Conservation (phyloP, 2,797 vertebrate species). For the Urosaurus nigricauda region DNA sequence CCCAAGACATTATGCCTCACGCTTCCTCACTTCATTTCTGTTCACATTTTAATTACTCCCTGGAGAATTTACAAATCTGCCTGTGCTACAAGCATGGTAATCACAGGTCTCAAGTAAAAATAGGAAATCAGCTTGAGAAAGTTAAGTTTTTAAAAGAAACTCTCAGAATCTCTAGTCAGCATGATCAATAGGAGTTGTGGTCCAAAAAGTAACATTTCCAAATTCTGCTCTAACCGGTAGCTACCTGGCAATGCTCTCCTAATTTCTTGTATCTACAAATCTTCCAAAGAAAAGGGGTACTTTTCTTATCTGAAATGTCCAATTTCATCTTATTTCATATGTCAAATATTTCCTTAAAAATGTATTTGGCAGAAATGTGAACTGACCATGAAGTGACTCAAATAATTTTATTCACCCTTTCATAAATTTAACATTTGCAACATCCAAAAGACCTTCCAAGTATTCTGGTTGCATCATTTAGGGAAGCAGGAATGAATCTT, state of each 20-base stretch:
- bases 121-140: neutral
- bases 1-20: neutral
- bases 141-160: too few species aligned
- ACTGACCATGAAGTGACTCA: too few species aligned
- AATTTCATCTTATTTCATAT: neutral
- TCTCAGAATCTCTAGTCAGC: too few species aligned
- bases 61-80: neutral
- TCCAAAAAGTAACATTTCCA: too few species aligned
- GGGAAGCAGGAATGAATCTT: neutral
- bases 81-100: neutral
- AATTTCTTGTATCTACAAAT: neutral
- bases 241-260: too few species aligned
- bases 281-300: neutral
- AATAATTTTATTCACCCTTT: neutral
- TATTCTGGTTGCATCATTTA: neutral
- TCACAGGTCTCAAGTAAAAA: neutral
- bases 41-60: neutral
- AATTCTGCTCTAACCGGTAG: too few species aligned
- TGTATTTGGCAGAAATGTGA: neutral
- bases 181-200: too few species aligned
- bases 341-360: conserved; percentile 2
- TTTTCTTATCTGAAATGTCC: neutral
- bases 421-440: too few species aligned
- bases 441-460: neutral
- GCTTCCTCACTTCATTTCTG: neutral